These are phyloP conservation scores for Acrocephalus kingi DNA, from an alignment of 2,113 vertebrate species.

Conservation along the genomic window DNA sequence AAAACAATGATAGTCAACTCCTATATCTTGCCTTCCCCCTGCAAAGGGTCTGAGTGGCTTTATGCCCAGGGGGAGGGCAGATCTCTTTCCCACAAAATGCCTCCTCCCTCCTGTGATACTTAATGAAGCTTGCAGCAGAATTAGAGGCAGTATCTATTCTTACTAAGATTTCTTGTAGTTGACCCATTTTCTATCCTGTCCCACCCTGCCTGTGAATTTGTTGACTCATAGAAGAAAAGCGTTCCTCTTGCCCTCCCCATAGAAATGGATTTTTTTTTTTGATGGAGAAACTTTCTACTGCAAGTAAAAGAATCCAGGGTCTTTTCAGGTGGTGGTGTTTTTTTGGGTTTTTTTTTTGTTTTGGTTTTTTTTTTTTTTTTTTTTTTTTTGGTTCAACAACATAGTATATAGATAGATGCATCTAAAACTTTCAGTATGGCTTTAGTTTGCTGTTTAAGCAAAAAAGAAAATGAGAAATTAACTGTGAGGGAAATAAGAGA, in stretches of 20 bases:
- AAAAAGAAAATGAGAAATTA: not conserved
- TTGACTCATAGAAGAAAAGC: not conserved
- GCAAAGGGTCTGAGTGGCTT: not conserved
- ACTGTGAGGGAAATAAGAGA: not conserved
- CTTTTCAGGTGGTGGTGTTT: not conserved
- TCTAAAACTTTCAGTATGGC: not conserved
- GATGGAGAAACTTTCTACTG: not conserved
- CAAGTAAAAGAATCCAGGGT: not conserved
- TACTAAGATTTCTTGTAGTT: not conserved
- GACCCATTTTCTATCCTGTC: not conserved
- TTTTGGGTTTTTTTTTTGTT: not conserved
- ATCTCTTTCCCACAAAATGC: not conserved
- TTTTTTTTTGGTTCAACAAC: not conserved
- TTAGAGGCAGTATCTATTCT: not conserved
- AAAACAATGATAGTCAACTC: not conserved
- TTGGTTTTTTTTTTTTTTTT: rapidly evolving
- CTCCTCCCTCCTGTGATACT: not conserved
- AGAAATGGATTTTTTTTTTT: not conserved
- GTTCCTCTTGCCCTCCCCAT: not conserved
- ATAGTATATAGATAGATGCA: not conserved
- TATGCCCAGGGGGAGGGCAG: not conserved
- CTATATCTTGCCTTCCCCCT: not conserved
- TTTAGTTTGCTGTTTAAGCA: not conserved
- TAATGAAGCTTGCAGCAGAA: not conserved
- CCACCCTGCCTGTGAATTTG: not conserved